phyloP scores from a whole-genome alignment of 2,797 vertebrate species.

The Esox masquinongy region DNA sequence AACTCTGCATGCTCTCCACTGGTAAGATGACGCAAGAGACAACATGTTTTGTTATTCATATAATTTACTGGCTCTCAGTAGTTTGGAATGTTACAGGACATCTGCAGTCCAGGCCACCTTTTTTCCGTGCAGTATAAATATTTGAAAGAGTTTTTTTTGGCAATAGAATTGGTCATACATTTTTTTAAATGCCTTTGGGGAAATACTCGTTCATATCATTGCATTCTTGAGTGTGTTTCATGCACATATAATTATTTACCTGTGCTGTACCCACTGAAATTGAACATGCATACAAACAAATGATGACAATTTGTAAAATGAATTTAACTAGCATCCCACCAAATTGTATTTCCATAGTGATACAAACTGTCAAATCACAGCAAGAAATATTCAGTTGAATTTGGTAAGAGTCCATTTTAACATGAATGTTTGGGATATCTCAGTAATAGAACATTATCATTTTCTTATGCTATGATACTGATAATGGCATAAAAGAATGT shows the following conservation, averaged over 20 bases:
- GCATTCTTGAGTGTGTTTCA: neutral
- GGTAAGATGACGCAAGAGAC: conserved; percentile 58
- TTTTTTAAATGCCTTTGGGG: neutral
- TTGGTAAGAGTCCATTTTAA: neutral
- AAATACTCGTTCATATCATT: neutral
- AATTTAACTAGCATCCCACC: neutral
- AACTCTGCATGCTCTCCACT: conserved; percentile 63
- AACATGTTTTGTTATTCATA: conserved; percentile 22
- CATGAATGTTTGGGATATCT: neutral
- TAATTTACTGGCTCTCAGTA: neutral
- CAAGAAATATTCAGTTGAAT: neutral
- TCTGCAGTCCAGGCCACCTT: neutral
- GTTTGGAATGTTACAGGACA: neutral
- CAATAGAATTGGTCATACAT: neutral
- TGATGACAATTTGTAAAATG: neutral
- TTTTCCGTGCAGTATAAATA: neutral
- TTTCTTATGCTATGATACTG: neutral
- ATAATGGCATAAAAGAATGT: neutral
- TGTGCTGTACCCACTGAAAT: neutral
- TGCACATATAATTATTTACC: neutral
- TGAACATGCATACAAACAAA: neutral
- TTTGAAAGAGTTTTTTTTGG: neutral
- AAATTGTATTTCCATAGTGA: neutral
- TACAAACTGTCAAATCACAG: neutral
- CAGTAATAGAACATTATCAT: neutral